Evolutionary conservation across 1,140 invertebrate species (phyloP).

Genomic region (Pectinophora gossypiella): DNA sequence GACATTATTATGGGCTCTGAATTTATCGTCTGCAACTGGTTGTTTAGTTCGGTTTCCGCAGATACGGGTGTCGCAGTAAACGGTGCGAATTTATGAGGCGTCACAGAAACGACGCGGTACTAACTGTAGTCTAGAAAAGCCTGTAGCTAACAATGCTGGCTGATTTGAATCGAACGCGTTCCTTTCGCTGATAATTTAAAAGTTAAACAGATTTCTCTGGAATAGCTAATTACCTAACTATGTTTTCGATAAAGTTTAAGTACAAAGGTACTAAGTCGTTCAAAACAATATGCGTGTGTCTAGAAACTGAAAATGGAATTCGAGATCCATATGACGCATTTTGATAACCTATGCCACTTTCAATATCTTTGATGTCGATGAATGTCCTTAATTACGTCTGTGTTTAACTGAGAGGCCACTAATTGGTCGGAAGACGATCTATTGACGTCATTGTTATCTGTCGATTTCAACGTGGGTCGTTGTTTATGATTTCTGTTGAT

Average conservation of each 20-base stretch:
- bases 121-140: not conserved
- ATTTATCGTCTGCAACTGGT: too few relatives aligned
- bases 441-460: constrained; percentile 3
- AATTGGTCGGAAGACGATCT: not conserved
- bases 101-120: not conserved
- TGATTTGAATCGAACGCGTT: not conserved
- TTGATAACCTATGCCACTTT: not conserved
- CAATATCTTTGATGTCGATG: constrained; percentile 1
- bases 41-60: too few relatives aligned
- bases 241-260: too few relatives aligned
- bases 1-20: too few relatives aligned
- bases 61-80: too few relatives aligned
- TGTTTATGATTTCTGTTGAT: too few relatives aligned
- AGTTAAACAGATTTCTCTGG: not conserved
- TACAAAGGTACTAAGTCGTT: too few relatives aligned
- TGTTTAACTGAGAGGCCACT: not conserved
- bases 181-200: not conserved
- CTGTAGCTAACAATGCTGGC: not conserved
- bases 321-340: not conserved
- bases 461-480: not conserved
- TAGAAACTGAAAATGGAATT: not conserved
- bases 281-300: too few relatives aligned
- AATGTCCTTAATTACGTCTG: not conserved
- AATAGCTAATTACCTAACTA: too few relatives aligned
- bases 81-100: not conserved